Conservation (phyloP, 2,113 vertebrate species). For the Muntiacus muntjak region DNA sequence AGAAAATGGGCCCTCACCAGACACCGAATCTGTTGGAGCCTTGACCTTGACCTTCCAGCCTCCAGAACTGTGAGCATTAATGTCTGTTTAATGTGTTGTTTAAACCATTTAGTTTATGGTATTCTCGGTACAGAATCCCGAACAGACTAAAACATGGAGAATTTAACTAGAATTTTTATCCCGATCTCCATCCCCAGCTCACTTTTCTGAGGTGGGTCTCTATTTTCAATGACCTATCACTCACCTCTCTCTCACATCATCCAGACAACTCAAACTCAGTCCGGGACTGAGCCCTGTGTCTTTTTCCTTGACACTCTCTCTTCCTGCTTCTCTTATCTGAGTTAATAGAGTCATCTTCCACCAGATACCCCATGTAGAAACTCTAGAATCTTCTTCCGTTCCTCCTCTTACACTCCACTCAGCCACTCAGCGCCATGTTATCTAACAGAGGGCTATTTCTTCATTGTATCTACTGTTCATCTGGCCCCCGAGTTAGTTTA, state of each 20-base stretch:
- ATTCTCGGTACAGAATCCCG: neutral
- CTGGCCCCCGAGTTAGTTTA: neutral
- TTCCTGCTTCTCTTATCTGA: neutral
- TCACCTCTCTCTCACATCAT: neutral
- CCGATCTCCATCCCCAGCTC: neutral
- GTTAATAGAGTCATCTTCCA: neutral
- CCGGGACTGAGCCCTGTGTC: neutral
- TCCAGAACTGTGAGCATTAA: neutral
- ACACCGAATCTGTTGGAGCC: neutral
- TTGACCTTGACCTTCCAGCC: neutral
- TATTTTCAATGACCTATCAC: neutral
- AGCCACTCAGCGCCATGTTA: neutral
- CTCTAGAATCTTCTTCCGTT: neutral
- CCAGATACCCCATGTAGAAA: neutral
- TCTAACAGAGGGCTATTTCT: neutral
- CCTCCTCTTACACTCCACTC: neutral
- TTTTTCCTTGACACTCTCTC: neutral
- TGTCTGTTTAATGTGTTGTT: neutral
- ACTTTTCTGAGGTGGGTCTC: neutral
- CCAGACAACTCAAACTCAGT: neutral
- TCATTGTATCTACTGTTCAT: neutral
- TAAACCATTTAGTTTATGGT: neutral
- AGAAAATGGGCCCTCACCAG: neutral
- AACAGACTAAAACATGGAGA: neutral
- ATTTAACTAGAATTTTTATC: neutral